Evolutionary conservation across 2,888 invertebrate genomes (phyloP).

Genomic region (Chrysomela aeneicollis): DNA sequence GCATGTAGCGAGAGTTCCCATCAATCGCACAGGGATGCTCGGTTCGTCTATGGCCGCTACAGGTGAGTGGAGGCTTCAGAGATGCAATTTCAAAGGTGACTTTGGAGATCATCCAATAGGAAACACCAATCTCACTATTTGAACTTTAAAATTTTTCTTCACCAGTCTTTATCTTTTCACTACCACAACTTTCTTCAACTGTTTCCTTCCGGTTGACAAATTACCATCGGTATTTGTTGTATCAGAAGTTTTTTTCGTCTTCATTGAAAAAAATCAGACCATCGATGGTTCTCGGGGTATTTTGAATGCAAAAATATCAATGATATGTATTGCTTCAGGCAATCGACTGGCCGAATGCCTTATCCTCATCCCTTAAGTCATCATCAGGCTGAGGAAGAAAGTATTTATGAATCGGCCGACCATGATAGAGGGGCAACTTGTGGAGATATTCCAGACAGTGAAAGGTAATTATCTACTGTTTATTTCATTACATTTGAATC

Average conservation of each 20-base stretch:
- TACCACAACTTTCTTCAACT: too few species aligned
- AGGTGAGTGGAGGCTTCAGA: conserved; percentile 60
- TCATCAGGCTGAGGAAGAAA: conserved; percentile 76
- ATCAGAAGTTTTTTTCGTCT: too few species aligned
- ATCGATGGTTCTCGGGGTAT: too few species aligned
- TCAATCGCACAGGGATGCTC: conserved; percentile 79
- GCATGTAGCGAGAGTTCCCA: conserved; percentile 78
- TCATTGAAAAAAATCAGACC: too few species aligned
- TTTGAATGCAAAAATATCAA: too few species aligned
- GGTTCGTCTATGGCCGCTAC: conserved; percentile 75
- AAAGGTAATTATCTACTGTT: conserved; percentile 71
- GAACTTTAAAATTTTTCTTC: too few species aligned
- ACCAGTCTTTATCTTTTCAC: too few species aligned
- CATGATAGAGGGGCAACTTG: conserved; percentile 72
- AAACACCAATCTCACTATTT: too few species aligned
- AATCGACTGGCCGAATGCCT: conserved; percentile 49
- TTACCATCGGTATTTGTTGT: too few species aligned
- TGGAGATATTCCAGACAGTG: conserved; percentile 86
- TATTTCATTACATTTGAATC: too few species aligned
- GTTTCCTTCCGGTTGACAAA: too few species aligned
- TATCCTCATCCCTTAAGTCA: conserved; percentile 59
- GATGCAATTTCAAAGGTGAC: background rate
- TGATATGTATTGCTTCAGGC: conserved; percentile 17
- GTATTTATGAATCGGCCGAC: conserved; percentile 87
- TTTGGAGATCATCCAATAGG: too few species aligned